Conservation (phyloP, 2,888 invertebrate species). For the Acanthosepion esculentum region DNA sequence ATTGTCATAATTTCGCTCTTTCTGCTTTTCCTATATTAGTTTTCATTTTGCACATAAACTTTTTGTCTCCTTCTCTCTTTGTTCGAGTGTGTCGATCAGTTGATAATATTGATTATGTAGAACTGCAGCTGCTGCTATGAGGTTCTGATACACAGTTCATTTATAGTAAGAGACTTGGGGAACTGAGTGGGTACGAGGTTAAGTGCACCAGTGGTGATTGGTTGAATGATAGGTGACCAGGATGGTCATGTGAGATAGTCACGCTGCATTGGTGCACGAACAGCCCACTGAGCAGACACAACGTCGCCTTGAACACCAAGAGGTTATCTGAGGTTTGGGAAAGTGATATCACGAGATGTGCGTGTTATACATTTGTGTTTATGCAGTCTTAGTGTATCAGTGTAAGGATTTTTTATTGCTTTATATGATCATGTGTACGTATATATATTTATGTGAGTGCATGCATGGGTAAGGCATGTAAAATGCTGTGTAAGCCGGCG, state of each 20-base stretch:
- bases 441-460: not conserved
- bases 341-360: not conserved
- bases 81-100: not conserved
- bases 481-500: not conserved
- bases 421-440: not conserved
- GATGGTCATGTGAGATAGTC: constrained; percentile 6
- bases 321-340: not conserved
- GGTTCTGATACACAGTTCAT: not conserved
- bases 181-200: too few species aligned
- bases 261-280: not conserved
- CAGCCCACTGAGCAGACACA: not conserved
- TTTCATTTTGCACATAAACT: not conserved
- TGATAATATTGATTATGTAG: not conserved
- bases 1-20: not conserved
- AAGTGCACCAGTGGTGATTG: not conserved
- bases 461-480: not conserved
- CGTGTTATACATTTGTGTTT: not conserved
- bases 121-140: not conserved
- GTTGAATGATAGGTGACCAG: not conserved
- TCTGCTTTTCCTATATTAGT: not conserved
- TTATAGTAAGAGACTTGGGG: not conserved
- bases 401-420: not conserved
- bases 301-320: not conserved
- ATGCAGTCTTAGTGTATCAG: not conserved
- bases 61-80: not conserved